Percentiles rank a stretch among this genome's conserved stretches.
Conservation (phyloP, 2,113 vertebrate genomes). For the Dipodomys merriami region DNA sequence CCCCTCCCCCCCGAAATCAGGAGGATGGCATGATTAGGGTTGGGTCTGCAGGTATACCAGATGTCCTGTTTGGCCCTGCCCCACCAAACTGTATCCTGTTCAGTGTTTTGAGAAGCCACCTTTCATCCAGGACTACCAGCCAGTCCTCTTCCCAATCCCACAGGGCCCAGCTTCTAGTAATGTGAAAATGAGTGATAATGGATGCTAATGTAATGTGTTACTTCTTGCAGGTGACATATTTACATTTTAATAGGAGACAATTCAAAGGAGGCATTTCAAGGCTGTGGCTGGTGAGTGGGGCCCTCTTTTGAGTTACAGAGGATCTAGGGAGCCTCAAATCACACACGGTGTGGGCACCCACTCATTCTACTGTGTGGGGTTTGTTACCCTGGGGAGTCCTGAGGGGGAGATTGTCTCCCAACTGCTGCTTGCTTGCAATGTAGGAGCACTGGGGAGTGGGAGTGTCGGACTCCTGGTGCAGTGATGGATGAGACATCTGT, state of each 20-base stretch:
- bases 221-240: conserved; percentile 74
- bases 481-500: conserved; percentile 79
- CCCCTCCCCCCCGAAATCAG: neutral
- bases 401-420: neutral
- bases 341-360: neutral
- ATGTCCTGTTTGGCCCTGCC: neutral
- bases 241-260: conserved; percentile 76
- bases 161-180: conserved; percentile 24
- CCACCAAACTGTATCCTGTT: neutral
- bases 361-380: neutral
- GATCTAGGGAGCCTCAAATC: neutral
- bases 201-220: conserved; percentile 67
- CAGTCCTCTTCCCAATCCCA: neutral
- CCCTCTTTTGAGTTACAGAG: conserved; percentile 12
- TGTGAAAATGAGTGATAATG: conserved; percentile 57
- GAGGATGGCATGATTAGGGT: neutral
- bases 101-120: neutral
- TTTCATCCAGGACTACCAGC: neutral
- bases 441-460: neutral
- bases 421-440: neutral
- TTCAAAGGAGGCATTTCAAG: conserved; percentile 54
- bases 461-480: conserved; percentile 32
- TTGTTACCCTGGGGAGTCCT: neutral
- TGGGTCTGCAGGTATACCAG: neutral
- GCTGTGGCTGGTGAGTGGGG: conserved; percentile 8